phyloP scores from a whole-genome alignment of 2,888 invertebrate species.

The Eupithecia pulchellata region DNA sequence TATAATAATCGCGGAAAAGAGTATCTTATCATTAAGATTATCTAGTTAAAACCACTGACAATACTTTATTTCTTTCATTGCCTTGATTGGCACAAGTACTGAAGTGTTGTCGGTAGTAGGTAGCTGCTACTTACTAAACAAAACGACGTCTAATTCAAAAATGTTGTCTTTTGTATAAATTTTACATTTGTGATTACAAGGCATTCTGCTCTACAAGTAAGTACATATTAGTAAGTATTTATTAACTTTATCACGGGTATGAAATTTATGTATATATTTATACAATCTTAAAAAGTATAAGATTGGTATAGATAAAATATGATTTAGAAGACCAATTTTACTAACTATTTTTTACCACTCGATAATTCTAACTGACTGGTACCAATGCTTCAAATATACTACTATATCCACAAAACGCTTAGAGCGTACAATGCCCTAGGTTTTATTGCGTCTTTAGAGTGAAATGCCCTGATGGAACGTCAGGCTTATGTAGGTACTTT shows the following conservation, averaged over 20 bases:
- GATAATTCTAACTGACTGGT: too few relatives aligned
- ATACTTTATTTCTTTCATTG: conserved; percentile 75
- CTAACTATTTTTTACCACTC: too few relatives aligned
- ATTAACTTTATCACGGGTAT: background rate
- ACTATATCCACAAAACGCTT: too few relatives aligned
- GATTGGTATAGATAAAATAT: background rate
- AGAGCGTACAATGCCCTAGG: too few relatives aligned
- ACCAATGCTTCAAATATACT: too few relatives aligned
- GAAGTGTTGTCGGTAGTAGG: conserved; percentile 43
- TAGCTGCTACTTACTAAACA: background rate
- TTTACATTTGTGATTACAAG: background rate
- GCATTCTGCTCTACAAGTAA: background rate
- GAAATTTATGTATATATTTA: background rate
- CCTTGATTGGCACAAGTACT: conserved; percentile 59
- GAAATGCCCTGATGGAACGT: too few relatives aligned
- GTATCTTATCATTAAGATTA: conserved; percentile 79
- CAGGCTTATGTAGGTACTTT: too few relatives aligned
- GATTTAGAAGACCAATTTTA: background rate
- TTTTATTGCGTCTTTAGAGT: too few relatives aligned
- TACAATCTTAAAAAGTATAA: background rate
- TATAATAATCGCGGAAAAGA: conserved; percentile 69
- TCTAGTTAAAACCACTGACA: conserved; percentile 75
- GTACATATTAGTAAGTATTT: background rate
- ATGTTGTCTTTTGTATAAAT: background rate
- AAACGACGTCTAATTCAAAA: background rate